Evolutionary conservation across 1,140 invertebrate species (phyloP), one percentile per base, ranked within the genome.

Genomic region (Nymphalis io): DNA sequence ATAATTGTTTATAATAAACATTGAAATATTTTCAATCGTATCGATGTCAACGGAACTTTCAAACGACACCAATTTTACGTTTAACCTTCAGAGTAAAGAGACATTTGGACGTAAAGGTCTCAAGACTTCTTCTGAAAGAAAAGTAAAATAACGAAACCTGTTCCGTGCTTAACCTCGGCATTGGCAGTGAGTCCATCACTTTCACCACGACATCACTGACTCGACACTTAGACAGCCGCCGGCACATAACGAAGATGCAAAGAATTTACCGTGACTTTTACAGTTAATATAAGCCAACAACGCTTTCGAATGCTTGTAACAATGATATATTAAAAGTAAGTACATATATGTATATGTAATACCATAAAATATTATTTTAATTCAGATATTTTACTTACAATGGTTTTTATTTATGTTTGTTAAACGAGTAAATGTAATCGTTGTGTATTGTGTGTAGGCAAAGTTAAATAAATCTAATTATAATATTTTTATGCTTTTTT

Each of bases 111-210:
- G 61, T 55, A 76, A 58, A 48, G 60, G 69, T 59, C 46, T 44
- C 65, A 81, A 84, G 85, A 85, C 84, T 84, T 83, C 78, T 78
- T 82, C 48, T 78, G 72, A 79, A 83, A 79, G 74, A 85, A 86
- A 86, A 74, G 82, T 85, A 84, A 87, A 82, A 70, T 72, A 83
- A 82, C 73, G 72, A 76, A 81, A 89, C 87, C 77, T 80, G 85
- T 83, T 87, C 21, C 77, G 70, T 69, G 76, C 69, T 81, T 88
- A 82, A 88, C 86, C 86, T 81, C 85, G 27, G 76, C 74, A 61
- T 60, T 66, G 72, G 73, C 73, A 74, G 81, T 75, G 73, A 77
- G 68, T 72, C 70, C 70, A 72, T 46, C 80, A 86, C 87, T 89
- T 87, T 87, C 87, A 74, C 86, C 80, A 65, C 60, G 65, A 72